Base-by-base conservation (phyloP, 2,797 vertebrate genomes). In the Enteromius fasciolatus region DNA sequence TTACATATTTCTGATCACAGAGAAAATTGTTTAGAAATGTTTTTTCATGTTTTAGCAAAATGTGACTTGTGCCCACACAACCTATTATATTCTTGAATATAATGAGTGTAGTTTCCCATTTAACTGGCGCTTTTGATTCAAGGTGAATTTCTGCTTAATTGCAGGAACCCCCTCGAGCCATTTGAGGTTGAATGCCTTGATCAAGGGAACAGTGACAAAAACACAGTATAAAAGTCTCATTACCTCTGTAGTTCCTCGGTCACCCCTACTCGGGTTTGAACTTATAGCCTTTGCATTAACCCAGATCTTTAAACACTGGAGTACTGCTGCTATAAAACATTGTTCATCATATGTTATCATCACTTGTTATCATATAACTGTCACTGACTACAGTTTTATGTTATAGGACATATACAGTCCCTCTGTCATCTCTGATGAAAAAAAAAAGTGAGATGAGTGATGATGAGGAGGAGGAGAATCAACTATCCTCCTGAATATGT, bases 61-160 rank as follows among this genome's bases (percentile, higher is more conserved):
- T 14, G 31, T 46, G 9, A 46, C 17, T 28, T 64, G 18, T 48
- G 17, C 69, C 44, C 41, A 61, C 2, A 7, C 5, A 17, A 59
- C 36, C 31, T 6, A 39, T 28, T 63, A 28, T 52, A 50, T 73
- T 23, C 14, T 39, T 54, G 52, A 36, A 39, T 5, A 41, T 41
- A 59, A 41, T 18, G 23, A 41, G 48, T 69, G 23, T 31, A 59
- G 46, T 69, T 59, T 70, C 5, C 23, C 23, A 28, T 80, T 69
- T 69, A 69, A 18, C 50, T 0, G 50, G 10, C 10, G 3, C 33
- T 57, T 80, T 69, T 44, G 70, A 69, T 69, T 69, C 66, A 57
- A 69, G 66, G 76, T 67, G 76, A 57, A 44, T 69, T 69, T 70
- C 44, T 25, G 23, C 50, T 69, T 80, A 70, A 80, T 80, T 70